A percentile compares a stretch with the other conserved stretches of the same genome.
phyloP scores from a whole-genome alignment of 2,797 vertebrate species.

The Phataginus tetradactyla region DNA sequence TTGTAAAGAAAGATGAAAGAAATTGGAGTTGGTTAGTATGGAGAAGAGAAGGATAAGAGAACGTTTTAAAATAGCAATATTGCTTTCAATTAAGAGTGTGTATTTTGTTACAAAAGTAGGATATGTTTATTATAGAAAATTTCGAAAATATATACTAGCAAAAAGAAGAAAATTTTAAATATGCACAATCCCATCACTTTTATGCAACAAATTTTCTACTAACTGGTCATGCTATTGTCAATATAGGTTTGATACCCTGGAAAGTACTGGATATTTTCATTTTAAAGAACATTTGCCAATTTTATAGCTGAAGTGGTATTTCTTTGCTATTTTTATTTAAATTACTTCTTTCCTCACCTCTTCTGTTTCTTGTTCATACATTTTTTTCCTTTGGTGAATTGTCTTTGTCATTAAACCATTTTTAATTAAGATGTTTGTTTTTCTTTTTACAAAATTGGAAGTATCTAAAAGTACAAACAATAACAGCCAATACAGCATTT shows the following conservation, averaged over 20 bases:
- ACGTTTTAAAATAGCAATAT: not conserved
- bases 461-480: not conserved
- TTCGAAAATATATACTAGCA: not conserved
- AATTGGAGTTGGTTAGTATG: not conserved
- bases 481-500: not conserved
- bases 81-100: not conserved
- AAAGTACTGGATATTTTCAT: not conserved
- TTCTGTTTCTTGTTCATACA: not conserved
- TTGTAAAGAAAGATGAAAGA: not conserved
- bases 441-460: constrained; percentile 14
- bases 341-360: not conserved
- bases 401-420: not conserved
- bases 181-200: not conserved
- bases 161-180: constrained; percentile 5
- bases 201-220: not conserved
- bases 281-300: not conserved
- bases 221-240: not conserved
- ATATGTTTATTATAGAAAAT: not conserved
- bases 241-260: not conserved
- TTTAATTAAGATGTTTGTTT: constrained; percentile 11
- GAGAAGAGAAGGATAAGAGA: not conserved
- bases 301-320: not conserved
- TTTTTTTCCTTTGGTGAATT: not conserved
- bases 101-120: not conserved
- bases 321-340: not conserved